Conservation (phyloP, 2,888 invertebrate genomes). For the Xanthia togata region DNA sequence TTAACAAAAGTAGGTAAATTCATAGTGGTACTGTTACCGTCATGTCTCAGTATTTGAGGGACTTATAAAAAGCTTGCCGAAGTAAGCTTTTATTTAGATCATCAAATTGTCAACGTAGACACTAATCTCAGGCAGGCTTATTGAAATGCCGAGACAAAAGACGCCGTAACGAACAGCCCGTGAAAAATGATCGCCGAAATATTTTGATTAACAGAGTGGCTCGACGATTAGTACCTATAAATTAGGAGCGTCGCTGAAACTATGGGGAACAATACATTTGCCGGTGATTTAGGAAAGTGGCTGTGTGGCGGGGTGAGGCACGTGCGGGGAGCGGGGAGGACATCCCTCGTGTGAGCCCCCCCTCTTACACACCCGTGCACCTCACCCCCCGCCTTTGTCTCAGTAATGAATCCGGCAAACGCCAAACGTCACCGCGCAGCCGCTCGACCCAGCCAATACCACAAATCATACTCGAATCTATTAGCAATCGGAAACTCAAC, state of each 20-base stretch:
- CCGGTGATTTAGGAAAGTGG: constrained; percentile 89
- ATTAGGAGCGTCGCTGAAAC: constrained; percentile 66
- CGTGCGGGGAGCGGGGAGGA: constrained; percentile 63
- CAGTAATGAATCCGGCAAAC: constrained; percentile 90
- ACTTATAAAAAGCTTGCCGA: not conserved
- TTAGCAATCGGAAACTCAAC: constrained; percentile 77
- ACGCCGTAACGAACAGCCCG: constrained; percentile 37
- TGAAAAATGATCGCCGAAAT: constrained; percentile 47
- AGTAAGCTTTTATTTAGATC: not conserved
- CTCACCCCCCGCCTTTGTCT: constrained; percentile 83
- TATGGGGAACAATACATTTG: constrained; percentile 83
- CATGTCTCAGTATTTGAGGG: not conserved
- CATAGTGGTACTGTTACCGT: not conserved
- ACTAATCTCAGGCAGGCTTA: constrained; percentile 9
- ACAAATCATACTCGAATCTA: constrained; percentile 81
- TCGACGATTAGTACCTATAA: constrained; percentile 63
- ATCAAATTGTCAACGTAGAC: not conserved
- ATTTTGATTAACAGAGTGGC: constrained; percentile 67
- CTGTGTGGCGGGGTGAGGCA: constrained; percentile 69
- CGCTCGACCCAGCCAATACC: constrained; percentile 78
- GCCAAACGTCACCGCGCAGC: constrained; percentile 87
- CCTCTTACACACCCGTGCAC: constrained; percentile 62
- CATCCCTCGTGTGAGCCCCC: constrained; percentile 71
- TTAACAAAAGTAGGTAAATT: not conserved
- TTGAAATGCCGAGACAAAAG: constrained; percentile 29